Conservation (phyloP, 2,797 vertebrate species). For the Neosalanx taihuensis region DNA sequence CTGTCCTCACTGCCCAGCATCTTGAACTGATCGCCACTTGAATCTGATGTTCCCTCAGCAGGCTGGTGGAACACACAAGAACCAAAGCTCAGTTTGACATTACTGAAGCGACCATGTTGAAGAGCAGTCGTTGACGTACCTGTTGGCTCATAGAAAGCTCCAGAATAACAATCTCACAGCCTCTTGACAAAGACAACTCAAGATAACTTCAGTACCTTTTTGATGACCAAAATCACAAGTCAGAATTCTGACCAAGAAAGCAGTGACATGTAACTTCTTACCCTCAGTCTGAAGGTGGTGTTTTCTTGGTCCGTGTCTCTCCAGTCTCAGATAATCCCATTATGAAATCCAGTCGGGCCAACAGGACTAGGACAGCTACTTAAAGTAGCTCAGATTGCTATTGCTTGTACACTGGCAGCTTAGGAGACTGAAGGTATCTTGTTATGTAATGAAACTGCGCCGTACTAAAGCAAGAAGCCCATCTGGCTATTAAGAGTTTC, state of each 20-base stretch:
- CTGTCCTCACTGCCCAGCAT: conserved; percentile 58
- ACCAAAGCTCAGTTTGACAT: not conserved
- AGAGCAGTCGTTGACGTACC: conserved; percentile 51
- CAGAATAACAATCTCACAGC: conserved; percentile 18
- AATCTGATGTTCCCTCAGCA: conserved; percentile 26
- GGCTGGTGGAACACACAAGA: conserved; percentile 41
- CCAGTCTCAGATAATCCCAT: conserved; percentile 68
- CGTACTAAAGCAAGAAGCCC: not conserved
- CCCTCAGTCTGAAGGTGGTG: conserved; percentile 26
- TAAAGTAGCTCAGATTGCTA: conserved; percentile 53
- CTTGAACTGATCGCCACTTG: conserved; percentile 1
- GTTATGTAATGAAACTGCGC: not conserved
- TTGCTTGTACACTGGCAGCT: not conserved
- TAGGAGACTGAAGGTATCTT: not conserved
- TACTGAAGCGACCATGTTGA: not conserved
- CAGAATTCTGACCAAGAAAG: not conserved
- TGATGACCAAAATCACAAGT: too few relatives aligned
- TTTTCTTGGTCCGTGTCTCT: conserved; percentile 26
- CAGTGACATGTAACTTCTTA: not conserved
- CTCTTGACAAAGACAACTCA: not conserved
- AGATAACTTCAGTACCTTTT: not conserved
- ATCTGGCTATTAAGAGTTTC: not conserved
- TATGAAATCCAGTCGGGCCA: conserved; percentile 64
- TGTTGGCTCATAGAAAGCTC: conserved; percentile 30
- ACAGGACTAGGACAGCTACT: conserved; percentile 31